These are phyloP conservation scores for Acleris literana DNA, from an alignment of 2,888 invertebrate genomes.

Conservation along the genomic window DNA sequence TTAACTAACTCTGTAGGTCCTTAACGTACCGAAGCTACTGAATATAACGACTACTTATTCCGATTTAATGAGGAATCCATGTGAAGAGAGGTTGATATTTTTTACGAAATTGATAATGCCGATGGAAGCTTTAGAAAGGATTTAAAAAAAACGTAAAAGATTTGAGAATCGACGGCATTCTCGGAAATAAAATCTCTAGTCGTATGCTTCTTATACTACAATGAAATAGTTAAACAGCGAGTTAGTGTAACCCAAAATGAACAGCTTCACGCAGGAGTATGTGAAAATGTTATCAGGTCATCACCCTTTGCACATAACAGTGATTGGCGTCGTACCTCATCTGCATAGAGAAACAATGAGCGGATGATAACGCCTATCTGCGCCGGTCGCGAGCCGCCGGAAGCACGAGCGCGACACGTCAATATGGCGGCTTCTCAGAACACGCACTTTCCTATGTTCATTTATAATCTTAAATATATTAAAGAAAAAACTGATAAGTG, in stretches of 20 bases:
- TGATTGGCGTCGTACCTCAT: constrained; percentile 66
- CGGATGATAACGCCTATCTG: constrained; percentile 81
- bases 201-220: no score
- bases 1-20: constrained; percentile 38
- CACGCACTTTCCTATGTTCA: constrained; percentile 46
- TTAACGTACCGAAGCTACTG: constrained; percentile 19
- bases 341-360: constrained; percentile 76
- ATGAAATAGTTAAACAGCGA: no score
- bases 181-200: no score
- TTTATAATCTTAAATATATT: neutral
- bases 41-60: constrained; percentile 26
- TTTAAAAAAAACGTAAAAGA: no score
- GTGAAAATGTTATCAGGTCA: constrained; percentile 67
- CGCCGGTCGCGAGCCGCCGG: constrained; percentile 61
- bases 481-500: no score
- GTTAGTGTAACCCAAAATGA: neutral
- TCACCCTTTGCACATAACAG: constrained; percentile 56
- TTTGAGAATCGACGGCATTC: no score
- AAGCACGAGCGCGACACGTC: constrained; percentile 53
- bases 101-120: no score
- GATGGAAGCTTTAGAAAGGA: no score
- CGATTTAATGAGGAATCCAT: constrained; percentile 30
- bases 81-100: constrained; percentile 17
- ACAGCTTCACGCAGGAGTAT: neutral
- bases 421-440: constrained; percentile 67